phyloP scores from a whole-genome alignment of 2,888 invertebrate genomes.

The Chloroclysta siterata region DNA sequence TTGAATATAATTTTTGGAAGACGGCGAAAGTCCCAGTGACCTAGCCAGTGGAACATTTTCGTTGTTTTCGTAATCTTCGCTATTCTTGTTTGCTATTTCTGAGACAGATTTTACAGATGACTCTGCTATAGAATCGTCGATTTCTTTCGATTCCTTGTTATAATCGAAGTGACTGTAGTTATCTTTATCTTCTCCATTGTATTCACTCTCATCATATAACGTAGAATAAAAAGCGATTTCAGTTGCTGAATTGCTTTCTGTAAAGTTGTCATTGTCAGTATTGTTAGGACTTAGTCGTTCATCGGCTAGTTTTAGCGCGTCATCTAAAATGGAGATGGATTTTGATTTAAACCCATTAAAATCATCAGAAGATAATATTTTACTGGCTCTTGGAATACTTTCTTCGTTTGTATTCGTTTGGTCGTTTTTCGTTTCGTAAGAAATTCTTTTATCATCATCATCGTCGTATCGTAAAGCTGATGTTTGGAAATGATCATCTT shows the following conservation, averaged over 20 bases:
- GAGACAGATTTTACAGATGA: conserved; percentile 58
- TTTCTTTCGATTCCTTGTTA: conserved; percentile 38
- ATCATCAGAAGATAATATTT: conserved; percentile 34
- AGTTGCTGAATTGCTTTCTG: conserved; percentile 33
- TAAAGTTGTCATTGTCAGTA: conserved; percentile 24
- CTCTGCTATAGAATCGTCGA: conserved; percentile 65
- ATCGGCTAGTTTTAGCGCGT: conserved; percentile 38
- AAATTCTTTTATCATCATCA: conserved; percentile 18
- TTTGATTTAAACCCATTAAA: conserved; percentile 21
- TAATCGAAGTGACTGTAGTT: conserved; percentile 17
- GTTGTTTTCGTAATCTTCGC: conserved; percentile 52
- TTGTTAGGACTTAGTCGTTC: conserved; percentile 27
- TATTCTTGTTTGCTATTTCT: conserved; percentile 48
- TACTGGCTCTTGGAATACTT: conserved; percentile 28
- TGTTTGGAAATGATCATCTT: conserved; percentile 76
- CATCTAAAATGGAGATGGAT: conserved; percentile 35
- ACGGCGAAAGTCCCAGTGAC: conserved; percentile 55
- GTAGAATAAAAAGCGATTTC: conserved; percentile 35
- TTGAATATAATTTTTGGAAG: conserved; percentile 63
- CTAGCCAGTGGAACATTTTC: conserved; percentile 61
- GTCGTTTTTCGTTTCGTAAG: conserved; percentile 31
- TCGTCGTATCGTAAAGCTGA: conserved; percentile 63
- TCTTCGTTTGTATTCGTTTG: conserved; percentile 23
- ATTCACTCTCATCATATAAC: conserved; percentile 20
- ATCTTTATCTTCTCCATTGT: conserved; percentile 23